These are phyloP conservation scores for Eucriotettix oculatus DNA, from an alignment of 2,888 invertebrate genomes.

Conservation along the genomic window DNA sequence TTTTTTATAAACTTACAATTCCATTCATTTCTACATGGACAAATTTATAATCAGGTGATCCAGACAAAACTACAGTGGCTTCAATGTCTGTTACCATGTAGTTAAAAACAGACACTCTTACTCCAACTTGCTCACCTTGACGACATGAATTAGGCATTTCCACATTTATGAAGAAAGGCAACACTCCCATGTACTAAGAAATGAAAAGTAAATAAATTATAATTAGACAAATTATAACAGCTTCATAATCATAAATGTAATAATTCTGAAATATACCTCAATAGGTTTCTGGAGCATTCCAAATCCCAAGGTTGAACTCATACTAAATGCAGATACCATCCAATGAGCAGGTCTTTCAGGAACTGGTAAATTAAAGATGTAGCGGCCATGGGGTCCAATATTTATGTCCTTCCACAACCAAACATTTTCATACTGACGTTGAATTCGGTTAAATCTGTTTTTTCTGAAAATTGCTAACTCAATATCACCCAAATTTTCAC, in stretches of 20 bases:
- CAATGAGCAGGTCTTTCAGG: constrained; percentile 73
- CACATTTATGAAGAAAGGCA: constrained; percentile 88
- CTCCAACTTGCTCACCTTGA: constrained; percentile 86
- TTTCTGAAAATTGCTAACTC: constrained; percentile 60
- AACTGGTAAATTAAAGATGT: constrained; percentile 72
- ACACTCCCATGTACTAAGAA: constrained; percentile 63
- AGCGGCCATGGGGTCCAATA: constrained; percentile 80
- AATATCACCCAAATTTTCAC: constrained; percentile 43
- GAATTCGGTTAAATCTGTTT: constrained; percentile 71
- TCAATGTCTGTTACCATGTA: constrained; percentile 74
- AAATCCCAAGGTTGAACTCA: constrained; percentile 72
- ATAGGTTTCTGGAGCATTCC: constrained; percentile 70
- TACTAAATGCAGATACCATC: constrained; percentile 85
- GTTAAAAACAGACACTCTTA: constrained; percentile 86
- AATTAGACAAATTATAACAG: neutral
- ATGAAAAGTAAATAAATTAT: constrained; percentile 7
- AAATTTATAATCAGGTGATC: constrained; percentile 75
- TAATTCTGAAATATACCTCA: constrained; percentile 32
- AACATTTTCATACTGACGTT: constrained; percentile 82
- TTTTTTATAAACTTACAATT: constrained; percentile 33
- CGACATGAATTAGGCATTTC: constrained; percentile 73
- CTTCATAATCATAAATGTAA: neutral
- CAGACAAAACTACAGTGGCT: constrained; percentile 70
- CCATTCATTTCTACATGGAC: constrained; percentile 83
- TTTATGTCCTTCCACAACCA: constrained; percentile 93